Percentiles rank a stretch among this genome's conserved stretches.
These are phyloP conservation scores for Oceanites oceanicus DNA, from an alignment of 2,113 vertebrate species.

Conservation along the genomic window DNA sequence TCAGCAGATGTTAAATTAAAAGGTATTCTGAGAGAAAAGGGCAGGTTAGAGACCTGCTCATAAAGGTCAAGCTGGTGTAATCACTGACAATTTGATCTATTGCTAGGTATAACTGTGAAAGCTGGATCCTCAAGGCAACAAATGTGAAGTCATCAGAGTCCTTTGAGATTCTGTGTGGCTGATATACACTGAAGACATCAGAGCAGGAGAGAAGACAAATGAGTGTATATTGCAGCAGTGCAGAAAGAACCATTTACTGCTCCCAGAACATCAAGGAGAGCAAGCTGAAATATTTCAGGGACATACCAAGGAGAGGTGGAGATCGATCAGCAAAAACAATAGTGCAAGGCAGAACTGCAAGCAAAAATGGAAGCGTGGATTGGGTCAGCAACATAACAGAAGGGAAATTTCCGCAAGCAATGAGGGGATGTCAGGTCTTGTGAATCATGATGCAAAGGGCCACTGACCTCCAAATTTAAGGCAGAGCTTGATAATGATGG, in stretches of 20 bases:
- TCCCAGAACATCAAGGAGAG: constrained; percentile 28
- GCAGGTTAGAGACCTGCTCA: constrained; percentile 18
- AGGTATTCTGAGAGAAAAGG: constrained; percentile 24
- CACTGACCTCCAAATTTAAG: constrained; percentile 49
- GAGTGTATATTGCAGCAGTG: not conserved
- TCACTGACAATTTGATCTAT: constrained; percentile 56
- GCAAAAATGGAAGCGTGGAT: not conserved
- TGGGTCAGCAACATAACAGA: constrained; percentile 2
- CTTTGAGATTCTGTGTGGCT: constrained; percentile 40
- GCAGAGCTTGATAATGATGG: constrained; percentile 16
- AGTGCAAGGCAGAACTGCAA: not conserved
- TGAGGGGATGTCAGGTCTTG: not conserved
- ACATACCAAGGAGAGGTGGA: constrained; percentile 53
- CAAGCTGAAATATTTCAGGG: constrained; percentile 60
- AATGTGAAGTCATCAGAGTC: constrained; percentile 35
- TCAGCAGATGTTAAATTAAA: constrained; percentile 40
- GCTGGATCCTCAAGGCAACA: constrained; percentile 36
- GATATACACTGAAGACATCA: constrained; percentile 20
- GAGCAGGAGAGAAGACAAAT: constrained; percentile 39
- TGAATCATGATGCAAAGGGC: constrained; percentile 39
- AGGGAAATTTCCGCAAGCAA: not conserved
- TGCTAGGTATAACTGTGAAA: not conserved
- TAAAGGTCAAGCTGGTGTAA: constrained; percentile 54
- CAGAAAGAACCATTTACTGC: constrained; percentile 49
- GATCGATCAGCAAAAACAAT: constrained; percentile 53